These are phyloP conservation scores for Cantharis lateralis DNA, from an alignment of 2,888 invertebrate genomes.

Conservation along the genomic window DNA sequence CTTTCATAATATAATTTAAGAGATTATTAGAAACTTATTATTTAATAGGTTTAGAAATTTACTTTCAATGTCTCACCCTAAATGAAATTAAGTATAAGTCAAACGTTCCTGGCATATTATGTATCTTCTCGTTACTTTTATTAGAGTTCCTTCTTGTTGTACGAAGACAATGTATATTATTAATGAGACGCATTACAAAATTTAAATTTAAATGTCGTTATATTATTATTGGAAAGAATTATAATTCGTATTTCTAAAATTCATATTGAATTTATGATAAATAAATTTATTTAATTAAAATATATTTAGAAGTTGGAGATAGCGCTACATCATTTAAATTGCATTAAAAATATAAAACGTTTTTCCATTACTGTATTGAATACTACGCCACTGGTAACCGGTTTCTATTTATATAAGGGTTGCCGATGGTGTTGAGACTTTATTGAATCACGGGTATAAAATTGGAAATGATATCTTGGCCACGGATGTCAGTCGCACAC, in stretches of 20 bases:
- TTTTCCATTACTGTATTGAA: background rate
- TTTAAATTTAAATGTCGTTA: too few species aligned
- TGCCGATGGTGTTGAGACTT: conserved; percentile 54
- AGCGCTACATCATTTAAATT: background rate
- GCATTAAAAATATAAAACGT: background rate
- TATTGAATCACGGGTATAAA: conserved; percentile 54
- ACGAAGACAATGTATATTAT: too few species aligned
- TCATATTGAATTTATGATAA: background rate
- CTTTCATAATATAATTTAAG: too few species aligned
- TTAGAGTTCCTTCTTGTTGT: background rate
- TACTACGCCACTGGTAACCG: conserved; percentile 25
- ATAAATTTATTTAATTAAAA: background rate
- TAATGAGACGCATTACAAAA: too few species aligned
- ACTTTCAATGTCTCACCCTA: too few species aligned
- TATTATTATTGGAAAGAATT: background rate
- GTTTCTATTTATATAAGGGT: conserved; percentile 49
- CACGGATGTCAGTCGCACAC: conserved; percentile 50
- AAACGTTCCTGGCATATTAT: too few species aligned
- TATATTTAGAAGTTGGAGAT: background rate
- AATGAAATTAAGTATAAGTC: too few species aligned
- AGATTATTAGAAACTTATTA: too few species aligned
- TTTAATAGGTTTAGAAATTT: too few species aligned
- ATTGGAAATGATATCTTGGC: conserved; percentile 55
- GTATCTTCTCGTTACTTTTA: too few species aligned
- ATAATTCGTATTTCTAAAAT: background rate